phyloP scores from a whole-genome alignment of 2,797 vertebrate genomes.

The Microctenopoma stevenorrisi region DNA sequence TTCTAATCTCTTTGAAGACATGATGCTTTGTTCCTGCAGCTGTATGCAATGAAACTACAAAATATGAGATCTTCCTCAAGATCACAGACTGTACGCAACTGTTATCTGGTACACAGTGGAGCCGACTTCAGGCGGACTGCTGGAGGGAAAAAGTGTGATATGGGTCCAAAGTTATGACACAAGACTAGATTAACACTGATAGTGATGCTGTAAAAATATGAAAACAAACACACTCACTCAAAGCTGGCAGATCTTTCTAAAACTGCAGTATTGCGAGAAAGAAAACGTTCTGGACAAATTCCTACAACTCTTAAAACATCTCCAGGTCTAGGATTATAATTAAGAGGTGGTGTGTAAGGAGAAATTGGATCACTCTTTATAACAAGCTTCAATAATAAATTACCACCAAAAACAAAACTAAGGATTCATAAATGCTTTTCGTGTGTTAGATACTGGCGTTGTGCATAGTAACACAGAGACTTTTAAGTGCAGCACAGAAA shows the following conservation, averaged over 20 bases:
- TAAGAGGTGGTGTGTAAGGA: no score
- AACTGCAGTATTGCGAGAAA: background rate
- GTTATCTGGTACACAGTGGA: conserved; percentile 41
- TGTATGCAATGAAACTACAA: conserved; percentile 56
- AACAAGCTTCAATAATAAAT: no score
- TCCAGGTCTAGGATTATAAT: no score
- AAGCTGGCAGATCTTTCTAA: background rate
- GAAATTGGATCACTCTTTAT: no score
- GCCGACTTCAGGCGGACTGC: conserved; percentile 16
- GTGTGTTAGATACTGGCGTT: background rate
- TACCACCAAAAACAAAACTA: no score
- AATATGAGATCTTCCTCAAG: conserved; percentile 48
- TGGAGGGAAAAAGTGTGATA: conserved; percentile 24
- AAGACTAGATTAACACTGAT: conserved; percentile 16
- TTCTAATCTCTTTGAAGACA: conserved; percentile 59
- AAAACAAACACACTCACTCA: conserved; percentile 5
- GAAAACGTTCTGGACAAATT: conserved; percentile 3
- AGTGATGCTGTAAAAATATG: conserved; percentile 11
- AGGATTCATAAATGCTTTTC: background rate
- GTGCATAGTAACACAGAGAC: background rate
- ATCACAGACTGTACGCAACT: conserved; percentile 39
- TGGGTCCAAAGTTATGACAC: conserved; percentile 19
- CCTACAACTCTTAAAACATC: no score
- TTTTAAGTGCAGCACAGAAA: no score
- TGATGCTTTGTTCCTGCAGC: conserved; percentile 63